Evolutionary conservation across 2,113 vertebrate species (phyloP), one percentile per base, ranked within the genome.

Genomic region (Aptenodytes forsteri): DNA sequence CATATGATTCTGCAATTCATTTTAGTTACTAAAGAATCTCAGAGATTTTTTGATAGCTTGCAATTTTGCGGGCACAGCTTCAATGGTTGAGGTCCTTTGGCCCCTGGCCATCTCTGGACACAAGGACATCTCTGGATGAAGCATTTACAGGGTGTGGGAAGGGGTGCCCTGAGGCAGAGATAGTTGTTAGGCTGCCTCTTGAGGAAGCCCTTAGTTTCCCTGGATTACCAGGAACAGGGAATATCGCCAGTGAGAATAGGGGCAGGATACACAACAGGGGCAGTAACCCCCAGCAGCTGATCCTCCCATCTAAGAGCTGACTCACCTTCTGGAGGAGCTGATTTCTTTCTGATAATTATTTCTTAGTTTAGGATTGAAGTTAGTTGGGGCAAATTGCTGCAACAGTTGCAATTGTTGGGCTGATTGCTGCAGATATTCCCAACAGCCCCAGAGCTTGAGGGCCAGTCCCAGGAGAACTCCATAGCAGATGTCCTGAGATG

Each of bases 231-330:
- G n/a, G 40, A 44, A 46, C 18, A 44, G 32, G 23, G 32, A 78
- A 49, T 84, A 59, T 67, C 4, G 8, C 16, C 19, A 25, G 10
- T 67, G 66, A 65, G 54, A 75, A 27, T 4, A 84, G 30, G 29
- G 12, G 13, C 30, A 50, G 54, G 29, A 59, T 66, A 13, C 10
- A 38, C 9, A 10, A 1, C 9, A 7, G 2, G 6, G 2, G 1
- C 18, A 64, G 44, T 29, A 73, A 65, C 36, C 21, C 6, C 27
- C 19, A 6, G 58, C 34, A 54, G 22, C 50, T 90, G 32, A 85
- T 34, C 9, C 30, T 81, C 16, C 27, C 16, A 8, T 71, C 55
- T 42, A 27, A 77, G 36, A 71, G 17, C 15, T 82, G 50, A 46
- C 8, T 58, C 25, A 67, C 13, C 11, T 67, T 67, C 81, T 71